Conservation (phyloP, 2,113 vertebrate species). For the Parus major region DNA sequence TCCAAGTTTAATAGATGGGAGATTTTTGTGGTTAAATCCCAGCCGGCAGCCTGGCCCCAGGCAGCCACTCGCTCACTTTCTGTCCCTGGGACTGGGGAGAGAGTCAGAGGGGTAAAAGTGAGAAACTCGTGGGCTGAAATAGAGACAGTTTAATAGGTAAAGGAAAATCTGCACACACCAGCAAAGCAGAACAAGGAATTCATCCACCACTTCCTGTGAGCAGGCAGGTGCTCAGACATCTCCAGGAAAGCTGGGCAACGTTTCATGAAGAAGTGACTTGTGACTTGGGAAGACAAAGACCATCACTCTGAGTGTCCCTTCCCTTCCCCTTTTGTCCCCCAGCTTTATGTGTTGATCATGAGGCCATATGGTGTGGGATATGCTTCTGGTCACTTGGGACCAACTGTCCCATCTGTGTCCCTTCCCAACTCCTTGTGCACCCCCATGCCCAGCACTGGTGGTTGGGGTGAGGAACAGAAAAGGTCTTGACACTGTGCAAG, state of each 20-base stretch:
- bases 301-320: neutral
- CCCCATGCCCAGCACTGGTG: neutral
- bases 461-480: neutral
- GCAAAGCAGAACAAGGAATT: neutral
- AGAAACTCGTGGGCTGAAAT: neutral
- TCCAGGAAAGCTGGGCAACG: neutral
- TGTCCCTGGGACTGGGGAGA: accelerated
- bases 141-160: neutral
- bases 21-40: neutral
- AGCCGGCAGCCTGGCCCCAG: neutral
- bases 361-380: neutral
- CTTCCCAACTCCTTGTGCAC: neutral
- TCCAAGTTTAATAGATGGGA: neutral
- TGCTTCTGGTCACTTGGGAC: neutral
- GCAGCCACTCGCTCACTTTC: neutral
- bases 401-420: neutral
- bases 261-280: accelerated
- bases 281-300: neutral
- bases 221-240: neutral
- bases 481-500: neutral
- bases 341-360: neutral
- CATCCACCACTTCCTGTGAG: neutral
- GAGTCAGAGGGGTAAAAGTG: neutral
- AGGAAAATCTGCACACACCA: neutral
- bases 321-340: neutral